A percentile compares a stretch with the other conserved stretches of the same genome.
Evolutionary conservation across 37 sponge, comb jelly and placozoan genomes (phyloP).

Genomic region (Beroe ovata): DNA sequence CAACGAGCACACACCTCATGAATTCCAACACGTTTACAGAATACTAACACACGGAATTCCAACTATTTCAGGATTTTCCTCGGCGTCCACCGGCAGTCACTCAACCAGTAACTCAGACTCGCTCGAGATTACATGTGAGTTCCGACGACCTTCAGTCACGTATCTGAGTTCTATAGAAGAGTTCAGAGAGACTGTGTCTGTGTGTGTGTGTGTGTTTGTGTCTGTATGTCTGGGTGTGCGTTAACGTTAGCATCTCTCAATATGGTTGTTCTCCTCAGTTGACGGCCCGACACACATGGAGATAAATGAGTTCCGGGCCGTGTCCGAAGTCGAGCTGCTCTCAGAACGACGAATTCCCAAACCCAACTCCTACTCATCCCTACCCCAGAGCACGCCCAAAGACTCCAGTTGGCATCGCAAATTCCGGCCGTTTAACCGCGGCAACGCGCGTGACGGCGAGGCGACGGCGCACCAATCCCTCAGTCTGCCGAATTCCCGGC

Average conservation of each 20-base stretch:
- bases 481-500: constrained; percentile 15
- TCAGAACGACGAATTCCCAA: constrained; percentile 32
- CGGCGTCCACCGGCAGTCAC: constrained; percentile 33
- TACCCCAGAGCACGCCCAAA: constrained; percentile 29
- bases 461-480: constrained; percentile 29
- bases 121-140: constrained; percentile 27
- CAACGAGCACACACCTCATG: no score
- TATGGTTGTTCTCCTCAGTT: constrained; percentile 36
- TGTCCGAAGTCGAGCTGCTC: constrained; percentile 49
- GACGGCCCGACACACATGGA: constrained; percentile 67
- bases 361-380: constrained; percentile 65
- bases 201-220: no score
- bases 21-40: background rate
- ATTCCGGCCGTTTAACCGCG: constrained; percentile 49
- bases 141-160: no score
- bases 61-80: constrained; percentile 49
- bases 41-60: background rate
- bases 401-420: constrained; percentile 51
- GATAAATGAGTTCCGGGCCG: constrained; percentile 55
- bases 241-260: no score
- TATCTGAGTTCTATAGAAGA: no score
- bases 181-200: no score
- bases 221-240: no score
- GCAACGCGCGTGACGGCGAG: constrained; percentile 15
- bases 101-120: constrained; percentile 47